Base-by-base conservation (phyloP, 2,888 invertebrate genomes). In the Trachelus troglodyta region DNA sequence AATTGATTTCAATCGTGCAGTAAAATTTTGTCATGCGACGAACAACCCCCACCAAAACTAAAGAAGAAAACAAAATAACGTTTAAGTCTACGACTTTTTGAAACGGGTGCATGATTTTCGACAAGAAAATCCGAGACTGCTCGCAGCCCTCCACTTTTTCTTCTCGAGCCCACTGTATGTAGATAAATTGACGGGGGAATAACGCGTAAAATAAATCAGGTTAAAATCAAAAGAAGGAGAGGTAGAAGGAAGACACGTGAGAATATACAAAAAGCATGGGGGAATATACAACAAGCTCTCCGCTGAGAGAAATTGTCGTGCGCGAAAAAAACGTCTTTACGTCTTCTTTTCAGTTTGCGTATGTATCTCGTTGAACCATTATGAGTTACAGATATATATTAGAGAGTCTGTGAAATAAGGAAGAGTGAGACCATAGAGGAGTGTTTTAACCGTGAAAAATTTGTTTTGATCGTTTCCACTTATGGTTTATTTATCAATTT, bases 1-100 rank as follows among this genome's bases (percentile, higher is more conserved):
- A 81, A 78, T 83, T 56, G 23, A 23, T 56, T 56, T 56, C 23
- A 83, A 85, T 83, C 83, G 81, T 84, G 79, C 78, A 80, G 81
- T 80, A 75, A 76, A 79, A 80, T 76, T 78, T 75, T 56, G 34
- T 56, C 76, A 71, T 76, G 78, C 71, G 79, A 80, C 75, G 76
- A 83, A 86, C 87, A 89, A 88, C 87, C 82, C 79, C 81, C 79
- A 82, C 79, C 83, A 82, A 82, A 82, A 81, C 80, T 83, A 82
- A 83, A 81, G 23, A 23, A 23, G 23, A 56, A 9, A 23, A 23
- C 23, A 9, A 56, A 9, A 56, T 56, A 23, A 56, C 23, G 23
- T 80, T 81, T 82, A 81, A 83, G 82, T 80, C 79, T 82, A 78
- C 80, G 79, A 82, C 81, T 81, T 80, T 82, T 23, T 23, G 23